Evolutionary conservation across 2,888 invertebrate genomes (phyloP), one percentile per base, ranked within the genome.

Genomic region (Lasius fuliginosus): DNA sequence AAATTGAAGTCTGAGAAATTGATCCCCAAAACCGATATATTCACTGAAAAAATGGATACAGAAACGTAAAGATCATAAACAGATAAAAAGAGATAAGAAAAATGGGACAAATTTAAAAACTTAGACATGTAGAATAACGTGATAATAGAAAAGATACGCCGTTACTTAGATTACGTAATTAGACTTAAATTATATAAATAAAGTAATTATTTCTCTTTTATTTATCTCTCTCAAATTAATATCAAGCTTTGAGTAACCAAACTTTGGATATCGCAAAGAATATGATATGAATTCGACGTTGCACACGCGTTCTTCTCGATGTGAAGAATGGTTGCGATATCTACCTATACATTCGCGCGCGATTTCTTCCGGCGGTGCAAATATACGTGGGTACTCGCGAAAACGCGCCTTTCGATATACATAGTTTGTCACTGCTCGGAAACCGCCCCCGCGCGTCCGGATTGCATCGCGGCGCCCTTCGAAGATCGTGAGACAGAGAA

Each of bases 371-470:
- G 62, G 74, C 18, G 56, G 15, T 46, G n/a, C n/a, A 15, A 9
- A 23, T 56, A 11, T 62, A 67, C 77, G 56, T 58, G 76, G 58
- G 30, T 68, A 64, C 12, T 58, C 58, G 83, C 69, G 53, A 86
- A 88, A 82, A 84, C 82, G 27, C 67, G 67, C 75, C 81, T 69
- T 67, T 73, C 85, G 90, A 89, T 82, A 79, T 40, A 46, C 46
- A 81, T 82, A 87, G 85, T 89, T 90, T 87, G 90, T 89, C 86
- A 90, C 86, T 83, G 87, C 85, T 89, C 83, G 87, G 87, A 90
- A 88, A 87, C 85, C 87, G 76, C 87, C 87, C 87, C 88, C 87
- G 73, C 87, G 87, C 90, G 85, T 85, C 83, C 86, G 85, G 86
- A 86, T 88, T 83, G 84, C 89, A 87, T 60, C 74, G 83, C 68